Conservation (phyloP, 2,113 vertebrate genomes). For the Chaenocephalus aceratus region DNA sequence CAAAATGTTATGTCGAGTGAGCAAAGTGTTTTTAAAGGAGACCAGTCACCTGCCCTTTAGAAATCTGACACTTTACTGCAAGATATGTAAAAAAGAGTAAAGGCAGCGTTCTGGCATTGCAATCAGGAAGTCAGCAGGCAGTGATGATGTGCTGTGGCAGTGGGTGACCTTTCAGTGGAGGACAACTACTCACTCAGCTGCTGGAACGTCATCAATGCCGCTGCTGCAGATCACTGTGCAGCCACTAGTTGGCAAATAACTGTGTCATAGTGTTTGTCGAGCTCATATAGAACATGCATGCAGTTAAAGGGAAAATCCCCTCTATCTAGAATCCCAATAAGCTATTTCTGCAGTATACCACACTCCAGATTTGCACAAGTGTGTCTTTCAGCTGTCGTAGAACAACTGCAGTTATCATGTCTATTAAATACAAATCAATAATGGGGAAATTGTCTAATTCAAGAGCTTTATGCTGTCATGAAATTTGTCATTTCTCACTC, state of each 20-base stretch:
- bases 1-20: background rate
- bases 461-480: background rate
- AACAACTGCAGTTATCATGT: background rate
- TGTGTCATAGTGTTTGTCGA: background rate
- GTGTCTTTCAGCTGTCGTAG: background rate
- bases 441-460: background rate
- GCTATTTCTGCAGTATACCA: background rate
- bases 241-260: slow-evolving; percentile 57
- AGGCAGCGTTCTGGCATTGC: slow-evolving; percentile 46
- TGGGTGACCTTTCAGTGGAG: slow-evolving; percentile 78
- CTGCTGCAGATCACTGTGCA: slow-evolving; percentile 16
- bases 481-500: background rate
- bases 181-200: slow-evolving; percentile 73
- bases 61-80: slow-evolving; percentile 57
- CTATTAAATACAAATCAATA: slow-evolving; percentile 10
- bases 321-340: slow-evolving; percentile 2
- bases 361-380: background rate
- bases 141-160: slow-evolving; percentile 74
- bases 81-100: slow-evolving; percentile 37
- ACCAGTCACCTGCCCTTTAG: slow-evolving; percentile 1
- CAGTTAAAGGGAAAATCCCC: slow-evolving; percentile 53
- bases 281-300: slow-evolving; percentile 30
- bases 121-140: slow-evolving; percentile 66
- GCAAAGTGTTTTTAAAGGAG: slow-evolving; percentile 16
- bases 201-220: slow-evolving; percentile 65